Conservation (phyloP, 2,888 invertebrate genomes). For the Scaptomyza parva region DNA sequence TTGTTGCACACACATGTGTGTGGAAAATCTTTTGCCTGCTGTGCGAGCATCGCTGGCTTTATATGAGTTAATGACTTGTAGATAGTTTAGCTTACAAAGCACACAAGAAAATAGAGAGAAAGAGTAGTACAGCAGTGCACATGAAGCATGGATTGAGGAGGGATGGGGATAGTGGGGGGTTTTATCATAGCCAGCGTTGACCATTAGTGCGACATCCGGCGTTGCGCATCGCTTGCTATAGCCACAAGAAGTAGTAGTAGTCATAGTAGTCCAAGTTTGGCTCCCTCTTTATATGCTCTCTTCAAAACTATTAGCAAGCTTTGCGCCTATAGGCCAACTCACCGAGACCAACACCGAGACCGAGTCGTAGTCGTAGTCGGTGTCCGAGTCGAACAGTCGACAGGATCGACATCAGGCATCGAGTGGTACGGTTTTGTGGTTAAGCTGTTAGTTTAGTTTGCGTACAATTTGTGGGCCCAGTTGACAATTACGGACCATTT, state of each 20-base stretch:
- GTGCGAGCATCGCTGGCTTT: slow-evolving; percentile 68
- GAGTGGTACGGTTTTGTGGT: slow-evolving; percentile 65
- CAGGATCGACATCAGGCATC: slow-evolving; percentile 36
- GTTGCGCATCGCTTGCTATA: slow-evolving; percentile 67
- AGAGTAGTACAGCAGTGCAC: background rate
- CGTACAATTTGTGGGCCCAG: slow-evolving; percentile 76
- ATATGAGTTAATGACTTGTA: slow-evolving; percentile 83
- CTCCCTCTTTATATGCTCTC: slow-evolving; percentile 19
- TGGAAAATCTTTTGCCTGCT: slow-evolving; percentile 45
- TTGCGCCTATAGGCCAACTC: slow-evolving; percentile 36
- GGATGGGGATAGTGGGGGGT: background rate
- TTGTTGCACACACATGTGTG: slow-evolving; percentile 22
- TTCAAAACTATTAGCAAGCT: slow-evolving; percentile 71
- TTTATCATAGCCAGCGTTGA: slow-evolving; percentile 61
- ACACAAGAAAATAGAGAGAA: slow-evolving; percentile 9
- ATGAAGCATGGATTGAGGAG: background rate
- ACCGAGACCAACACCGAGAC: slow-evolving; percentile 47
- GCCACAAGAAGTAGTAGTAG: slow-evolving; percentile 51
- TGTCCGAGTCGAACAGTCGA: slow-evolving; percentile 23
- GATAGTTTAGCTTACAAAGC: slow-evolving; percentile 78
- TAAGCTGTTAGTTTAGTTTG: slow-evolving; percentile 79
- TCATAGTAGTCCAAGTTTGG: background rate
- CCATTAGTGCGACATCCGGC: slow-evolving; percentile 84
- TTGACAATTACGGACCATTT: slow-evolving; percentile 71
- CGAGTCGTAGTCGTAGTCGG: slow-evolving; percentile 49